Evolutionary conservation across 1,140 invertebrate genomes (phyloP).

Genomic region (Periplaneta americana): DNA sequence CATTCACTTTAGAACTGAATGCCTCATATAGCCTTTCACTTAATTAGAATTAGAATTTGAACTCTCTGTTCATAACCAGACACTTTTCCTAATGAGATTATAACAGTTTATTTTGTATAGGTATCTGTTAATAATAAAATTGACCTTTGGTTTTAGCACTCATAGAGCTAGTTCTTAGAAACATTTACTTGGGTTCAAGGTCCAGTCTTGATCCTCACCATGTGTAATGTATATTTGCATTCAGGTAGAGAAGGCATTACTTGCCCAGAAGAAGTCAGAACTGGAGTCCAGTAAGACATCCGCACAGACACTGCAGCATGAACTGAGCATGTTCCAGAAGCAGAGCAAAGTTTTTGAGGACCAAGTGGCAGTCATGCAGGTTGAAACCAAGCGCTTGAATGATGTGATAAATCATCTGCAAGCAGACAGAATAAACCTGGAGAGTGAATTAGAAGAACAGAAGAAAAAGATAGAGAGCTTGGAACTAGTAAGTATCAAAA

Average conservation of each 20-base stretch:
- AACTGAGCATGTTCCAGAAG: slow-evolving; percentile 35
- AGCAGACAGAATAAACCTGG: neutral
- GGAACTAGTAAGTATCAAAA: neutral
- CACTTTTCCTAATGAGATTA: too few species aligned
- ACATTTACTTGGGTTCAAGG: too few species aligned
- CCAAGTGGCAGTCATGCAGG: neutral
- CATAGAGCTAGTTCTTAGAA: too few species aligned
- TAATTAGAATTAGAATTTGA: too few species aligned
- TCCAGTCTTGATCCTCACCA: too few species aligned
- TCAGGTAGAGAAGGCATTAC: neutral
- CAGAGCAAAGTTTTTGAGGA: slow-evolving; percentile 23
- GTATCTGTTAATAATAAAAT: too few species aligned
- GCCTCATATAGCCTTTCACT: too few species aligned
- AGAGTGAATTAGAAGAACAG: neutral
- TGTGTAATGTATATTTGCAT: too few species aligned
- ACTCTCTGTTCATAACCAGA: too few species aligned
- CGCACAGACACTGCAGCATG: slow-evolving; percentile 30
- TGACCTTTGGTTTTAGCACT: too few species aligned
- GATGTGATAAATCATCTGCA: slow-evolving; percentile 37
- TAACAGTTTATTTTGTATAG: too few species aligned
- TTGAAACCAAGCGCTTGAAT: slow-evolving; percentile 32
- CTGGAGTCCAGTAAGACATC: neutral
- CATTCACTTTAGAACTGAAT: too few species aligned
- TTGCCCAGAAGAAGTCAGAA: neutral
- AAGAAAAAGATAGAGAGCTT: neutral